Evolutionary conservation across 2,888 invertebrate genomes (phyloP).

Genomic region (Hydrotaea diabolus): DNA sequence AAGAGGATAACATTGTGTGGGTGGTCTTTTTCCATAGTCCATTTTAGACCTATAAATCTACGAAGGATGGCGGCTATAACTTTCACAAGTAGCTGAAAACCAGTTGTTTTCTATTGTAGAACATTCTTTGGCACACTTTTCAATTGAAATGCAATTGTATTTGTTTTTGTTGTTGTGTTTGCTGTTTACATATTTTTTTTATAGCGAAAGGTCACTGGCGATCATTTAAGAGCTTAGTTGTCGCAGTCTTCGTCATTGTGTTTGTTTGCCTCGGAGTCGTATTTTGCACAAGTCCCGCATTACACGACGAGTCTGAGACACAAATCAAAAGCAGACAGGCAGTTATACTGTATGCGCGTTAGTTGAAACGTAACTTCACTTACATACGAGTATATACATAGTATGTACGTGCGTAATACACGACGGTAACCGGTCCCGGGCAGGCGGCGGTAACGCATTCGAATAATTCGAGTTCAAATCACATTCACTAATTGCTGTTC

Average conservation of each 20-base stretch:
- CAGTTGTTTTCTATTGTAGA: background rate
- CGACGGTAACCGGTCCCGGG: background rate
- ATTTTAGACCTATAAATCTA: no score
- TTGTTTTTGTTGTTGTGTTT: slow-evolving; percentile 12
- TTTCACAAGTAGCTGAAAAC: background rate
- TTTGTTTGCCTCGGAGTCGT: background rate
- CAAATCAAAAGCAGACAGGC: background rate
- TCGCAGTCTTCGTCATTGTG: background rate
- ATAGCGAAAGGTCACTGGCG: slow-evolving; percentile 29
- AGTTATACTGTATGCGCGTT: background rate
- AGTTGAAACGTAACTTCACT: background rate
- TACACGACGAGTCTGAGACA: slow-evolving; percentile 24
- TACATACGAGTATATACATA: no score
- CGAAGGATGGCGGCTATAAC: no score
- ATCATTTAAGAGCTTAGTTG: slow-evolving; percentile 21
- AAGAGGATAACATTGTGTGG: no score
- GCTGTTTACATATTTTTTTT: background rate
- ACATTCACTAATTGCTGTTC: slow-evolving; percentile 9
- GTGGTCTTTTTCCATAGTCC: no score
- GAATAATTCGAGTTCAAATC: slow-evolving; percentile 6
- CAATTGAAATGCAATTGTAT: slow-evolving; percentile 4
- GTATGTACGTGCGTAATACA: background rate
- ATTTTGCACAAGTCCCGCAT: slow-evolving; percentile 9
- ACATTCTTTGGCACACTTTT: slow-evolving; percentile 22
- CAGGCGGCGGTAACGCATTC: background rate